Percentiles rank a stretch among this genome's conserved stretches.
Conservation (phyloP, 2,113 vertebrate genomes). For the Dipodomys merriami region DNA sequence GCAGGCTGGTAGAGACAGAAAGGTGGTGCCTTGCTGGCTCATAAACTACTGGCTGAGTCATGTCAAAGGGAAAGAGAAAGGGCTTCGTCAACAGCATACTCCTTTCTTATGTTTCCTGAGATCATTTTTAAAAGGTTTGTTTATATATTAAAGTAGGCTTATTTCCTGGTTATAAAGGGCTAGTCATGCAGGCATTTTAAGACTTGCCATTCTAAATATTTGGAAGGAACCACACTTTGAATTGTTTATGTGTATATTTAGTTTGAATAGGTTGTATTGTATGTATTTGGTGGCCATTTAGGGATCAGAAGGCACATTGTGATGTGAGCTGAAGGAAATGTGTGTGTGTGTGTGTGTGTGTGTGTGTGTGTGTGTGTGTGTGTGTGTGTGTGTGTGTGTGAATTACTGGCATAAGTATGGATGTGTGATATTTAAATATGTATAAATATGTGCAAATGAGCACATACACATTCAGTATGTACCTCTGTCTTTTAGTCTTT, state of each 20-base stretch:
- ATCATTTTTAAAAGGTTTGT: background rate
- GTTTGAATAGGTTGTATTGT: background rate
- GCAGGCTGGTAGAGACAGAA: background rate
- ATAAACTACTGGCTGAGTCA: background rate
- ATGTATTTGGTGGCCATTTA: background rate
- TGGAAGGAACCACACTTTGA: background rate
- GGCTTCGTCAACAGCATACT: background rate
- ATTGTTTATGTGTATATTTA: background rate
- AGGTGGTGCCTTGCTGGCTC: too few species aligned
- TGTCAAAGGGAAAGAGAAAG: background rate
- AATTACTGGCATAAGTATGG: background rate
- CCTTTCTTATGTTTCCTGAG: background rate
- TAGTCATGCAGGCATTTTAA: background rate
- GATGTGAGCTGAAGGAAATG: background rate
- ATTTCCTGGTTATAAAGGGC: background rate
- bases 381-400: background rate
- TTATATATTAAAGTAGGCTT: background rate
- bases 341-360: too few species aligned
- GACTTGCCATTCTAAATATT: background rate
- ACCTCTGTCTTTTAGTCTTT: background rate
- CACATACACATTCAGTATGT: background rate
- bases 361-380: background rate
- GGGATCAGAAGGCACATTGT: rapidly evolving
- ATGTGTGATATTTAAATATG: background rate
- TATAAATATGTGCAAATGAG: background rate